A percentile compares a stretch with the other conserved stretches of the same genome.
Conservation (phyloP, 2,797 vertebrate genomes). For the Sitta carolinensis region DNA sequence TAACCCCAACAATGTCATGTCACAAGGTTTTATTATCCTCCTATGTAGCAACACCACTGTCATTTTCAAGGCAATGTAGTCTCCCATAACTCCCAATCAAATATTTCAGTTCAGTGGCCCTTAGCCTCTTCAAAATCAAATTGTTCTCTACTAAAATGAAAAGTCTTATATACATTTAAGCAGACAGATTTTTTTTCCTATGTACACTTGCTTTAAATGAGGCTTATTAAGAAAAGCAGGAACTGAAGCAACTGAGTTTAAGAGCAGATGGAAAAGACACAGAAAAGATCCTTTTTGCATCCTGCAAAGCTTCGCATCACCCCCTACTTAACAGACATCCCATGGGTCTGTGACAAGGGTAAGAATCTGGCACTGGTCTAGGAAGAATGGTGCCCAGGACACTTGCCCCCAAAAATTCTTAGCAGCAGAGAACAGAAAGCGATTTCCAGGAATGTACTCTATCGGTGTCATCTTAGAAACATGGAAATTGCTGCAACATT, state of each 20-base stretch:
- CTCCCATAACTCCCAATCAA: not conserved
- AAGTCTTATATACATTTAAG: not conserved
- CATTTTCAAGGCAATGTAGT: not conserved
- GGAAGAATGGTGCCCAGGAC: not conserved
- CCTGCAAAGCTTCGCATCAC: not conserved
- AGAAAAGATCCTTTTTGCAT: not conserved
- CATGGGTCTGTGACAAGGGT: not conserved
- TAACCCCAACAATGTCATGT: not conserved
- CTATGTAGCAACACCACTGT: not conserved
- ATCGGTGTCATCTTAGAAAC: not conserved
- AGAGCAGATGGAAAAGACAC: not conserved
- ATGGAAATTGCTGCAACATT: not conserved
- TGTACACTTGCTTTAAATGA: not conserved
- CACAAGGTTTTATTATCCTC: slow-evolving; percentile 3
- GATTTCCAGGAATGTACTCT: slow-evolving; percentile 4
- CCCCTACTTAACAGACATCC: not conserved
- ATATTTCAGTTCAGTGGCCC: not conserved
- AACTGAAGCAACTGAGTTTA: not conserved
- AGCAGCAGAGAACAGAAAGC: not conserved
- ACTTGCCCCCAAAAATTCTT: not conserved
- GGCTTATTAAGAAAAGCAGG: not conserved
- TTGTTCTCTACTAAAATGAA: not conserved
- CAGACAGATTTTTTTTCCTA: not conserved
- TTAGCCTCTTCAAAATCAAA: not conserved
- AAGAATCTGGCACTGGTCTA: not conserved